Evolutionary conservation across 2,113 vertebrate species (phyloP).

Genomic region (Rutilus rutilus): DNA sequence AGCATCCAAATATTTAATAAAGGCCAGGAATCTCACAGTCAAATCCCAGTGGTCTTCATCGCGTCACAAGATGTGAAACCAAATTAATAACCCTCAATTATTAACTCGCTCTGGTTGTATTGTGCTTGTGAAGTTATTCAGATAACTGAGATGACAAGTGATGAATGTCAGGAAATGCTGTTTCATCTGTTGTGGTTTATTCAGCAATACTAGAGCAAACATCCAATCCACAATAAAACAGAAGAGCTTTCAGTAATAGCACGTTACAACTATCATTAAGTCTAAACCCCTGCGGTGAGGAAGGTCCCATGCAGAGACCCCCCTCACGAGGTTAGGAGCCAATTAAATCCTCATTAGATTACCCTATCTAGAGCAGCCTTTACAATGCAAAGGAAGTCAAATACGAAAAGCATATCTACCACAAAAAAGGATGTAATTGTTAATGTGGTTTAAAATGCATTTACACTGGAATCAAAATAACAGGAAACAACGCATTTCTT

Average conservation of each 20-base stretch:
- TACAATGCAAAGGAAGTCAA: background rate
- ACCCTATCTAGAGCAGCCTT: background rate
- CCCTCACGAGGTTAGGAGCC: background rate
- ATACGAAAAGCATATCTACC: background rate
- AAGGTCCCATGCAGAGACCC: background rate
- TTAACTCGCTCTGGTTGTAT: background rate
- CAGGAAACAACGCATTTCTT: background rate
- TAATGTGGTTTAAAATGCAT: background rate
- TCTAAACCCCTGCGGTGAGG: background rate
- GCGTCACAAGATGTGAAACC: background rate
- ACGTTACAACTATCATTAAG: background rate
- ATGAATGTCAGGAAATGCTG: background rate
- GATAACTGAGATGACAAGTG: background rate
- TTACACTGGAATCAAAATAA: background rate
- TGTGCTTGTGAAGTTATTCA: background rate
- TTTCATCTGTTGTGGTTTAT: slow-evolving; percentile 19
- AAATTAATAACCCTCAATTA: background rate
- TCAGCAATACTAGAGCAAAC: background rate
- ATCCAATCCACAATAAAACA: background rate
- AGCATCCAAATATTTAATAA: background rate
- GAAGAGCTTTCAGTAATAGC: background rate
- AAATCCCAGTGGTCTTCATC: background rate
- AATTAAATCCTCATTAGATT: slow-evolving; percentile 17
- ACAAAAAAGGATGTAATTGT: background rate
- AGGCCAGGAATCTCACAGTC: background rate